Percentiles rank a stretch among this genome's conserved stretches.
Evolutionary conservation across 1,140 invertebrate genomes (phyloP).

Genomic region (Lasioglossum albipes): DNA sequence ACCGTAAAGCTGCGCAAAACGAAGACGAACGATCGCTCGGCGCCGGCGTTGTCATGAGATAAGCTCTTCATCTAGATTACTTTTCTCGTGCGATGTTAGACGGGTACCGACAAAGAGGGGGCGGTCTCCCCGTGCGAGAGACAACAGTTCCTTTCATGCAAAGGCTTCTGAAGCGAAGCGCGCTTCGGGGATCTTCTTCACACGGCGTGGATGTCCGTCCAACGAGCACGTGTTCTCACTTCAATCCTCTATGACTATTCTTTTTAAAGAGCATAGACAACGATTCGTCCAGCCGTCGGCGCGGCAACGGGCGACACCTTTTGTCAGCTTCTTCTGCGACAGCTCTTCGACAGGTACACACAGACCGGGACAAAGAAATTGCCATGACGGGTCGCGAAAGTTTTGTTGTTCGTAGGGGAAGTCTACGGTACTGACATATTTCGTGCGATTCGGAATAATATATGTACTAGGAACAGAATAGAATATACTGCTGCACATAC

Average conservation of each 20-base stretch:
- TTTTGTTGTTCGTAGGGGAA: too few species aligned
- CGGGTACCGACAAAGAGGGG: not conserved
- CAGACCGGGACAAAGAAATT: not conserved
- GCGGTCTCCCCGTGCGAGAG: conserved; percentile 27
- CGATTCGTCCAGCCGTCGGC: not conserved
- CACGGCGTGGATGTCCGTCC: conserved; percentile 41
- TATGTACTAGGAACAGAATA: too few species aligned
- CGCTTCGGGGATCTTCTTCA: conserved; percentile 25
- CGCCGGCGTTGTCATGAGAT: conserved; percentile 82
- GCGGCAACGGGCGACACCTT: conserved; percentile 5
- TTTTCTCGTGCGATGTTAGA: conserved; percentile 39
- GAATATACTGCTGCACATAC: not conserved
- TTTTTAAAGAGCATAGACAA: not conserved
- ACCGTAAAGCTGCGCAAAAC: conserved; percentile 93
- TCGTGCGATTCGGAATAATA: too few species aligned
- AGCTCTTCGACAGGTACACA: not conserved
- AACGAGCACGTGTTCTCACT: conserved; percentile 34
- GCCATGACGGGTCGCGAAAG: too few species aligned
- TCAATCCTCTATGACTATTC: conserved; percentile 40
- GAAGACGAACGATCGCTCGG: conserved; percentile 91
- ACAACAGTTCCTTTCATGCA: conserved; percentile 57
- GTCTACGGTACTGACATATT: too few species aligned
- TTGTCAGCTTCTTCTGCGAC: not conserved
- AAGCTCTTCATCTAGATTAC: conserved; percentile 58
- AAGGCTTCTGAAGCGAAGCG: conserved; percentile 9